Percentiles rank a stretch among this genome's conserved stretches.
phyloP scores from a whole-genome alignment of 2,888 invertebrate genomes.

The Tetramorium bicarinatum region DNA sequence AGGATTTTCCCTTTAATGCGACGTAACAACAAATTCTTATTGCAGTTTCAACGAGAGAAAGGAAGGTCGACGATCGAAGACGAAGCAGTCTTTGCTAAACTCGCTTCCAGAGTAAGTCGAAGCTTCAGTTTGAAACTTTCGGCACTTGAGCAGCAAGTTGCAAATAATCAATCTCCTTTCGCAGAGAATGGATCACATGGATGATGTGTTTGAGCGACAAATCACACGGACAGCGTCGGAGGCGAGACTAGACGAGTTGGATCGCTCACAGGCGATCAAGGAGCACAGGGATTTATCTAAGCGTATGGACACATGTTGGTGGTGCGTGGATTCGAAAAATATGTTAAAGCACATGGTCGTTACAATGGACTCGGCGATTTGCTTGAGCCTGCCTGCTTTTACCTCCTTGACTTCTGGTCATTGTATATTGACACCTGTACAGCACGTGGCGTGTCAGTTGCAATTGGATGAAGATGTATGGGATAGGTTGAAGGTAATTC shows the following conservation, averaged over 20 bases:
- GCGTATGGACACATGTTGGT: slow-evolving; percentile 93
- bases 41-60: slow-evolving; percentile 93
- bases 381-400: slow-evolving; percentile 93
- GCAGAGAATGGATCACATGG: slow-evolving; percentile 88
- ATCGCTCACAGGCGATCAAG: slow-evolving; percentile 90
- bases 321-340: slow-evolving; percentile 93
- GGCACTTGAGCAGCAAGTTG: too few species aligned
- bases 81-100: slow-evolving; percentile 92
- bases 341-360: slow-evolving; percentile 95
- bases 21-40: slow-evolving; percentile 66
- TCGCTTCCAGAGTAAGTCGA: slow-evolving; percentile 88
- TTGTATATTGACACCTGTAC: slow-evolving; percentile 94
- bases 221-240: slow-evolving; percentile 90
- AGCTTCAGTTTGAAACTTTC: too few species aligned
- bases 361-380: slow-evolving; percentile 93
- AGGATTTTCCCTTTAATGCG: not conserved
- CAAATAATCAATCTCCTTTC: slow-evolving; percentile 38
- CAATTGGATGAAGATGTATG: slow-evolving; percentile 97
- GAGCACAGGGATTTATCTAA: slow-evolving; percentile 91
- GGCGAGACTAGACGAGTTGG: slow-evolving; percentile 89
- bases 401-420: slow-evolving; percentile 95
- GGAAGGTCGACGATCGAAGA: slow-evolving; percentile 93
- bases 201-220: slow-evolving; percentile 94
- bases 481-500: slow-evolving; percentile 92
- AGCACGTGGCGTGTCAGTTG: slow-evolving; percentile 93